Percentiles rank a stretch among this genome's conserved stretches.
These are phyloP conservation scores for Netelia fuscicornis DNA, from an alignment of 2,888 invertebrate species.

Conservation along the genomic window DNA sequence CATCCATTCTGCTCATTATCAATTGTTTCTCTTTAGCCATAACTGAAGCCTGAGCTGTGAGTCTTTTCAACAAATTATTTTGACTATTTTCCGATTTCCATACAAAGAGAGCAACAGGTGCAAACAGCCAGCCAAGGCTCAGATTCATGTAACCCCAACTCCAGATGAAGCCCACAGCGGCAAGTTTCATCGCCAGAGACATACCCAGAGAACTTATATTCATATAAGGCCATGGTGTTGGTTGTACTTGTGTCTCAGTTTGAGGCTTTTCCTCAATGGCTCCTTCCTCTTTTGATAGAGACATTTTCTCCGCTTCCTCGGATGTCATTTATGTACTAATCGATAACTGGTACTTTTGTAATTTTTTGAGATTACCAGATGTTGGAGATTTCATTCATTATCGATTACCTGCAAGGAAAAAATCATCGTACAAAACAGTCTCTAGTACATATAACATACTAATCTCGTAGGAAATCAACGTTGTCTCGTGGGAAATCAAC, in stretches of 20 bases:
- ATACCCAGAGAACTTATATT: slow-evolving; percentile 76
- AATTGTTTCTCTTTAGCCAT: slow-evolving; percentile 94
- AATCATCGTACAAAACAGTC: neutral
- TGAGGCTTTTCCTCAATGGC: slow-evolving; percentile 10
- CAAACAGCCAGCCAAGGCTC: slow-evolving; percentile 95
- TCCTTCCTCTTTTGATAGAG: slow-evolving; percentile 26
- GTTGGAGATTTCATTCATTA: slow-evolving; percentile 4
- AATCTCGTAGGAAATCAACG: slow-evolving; percentile 1
- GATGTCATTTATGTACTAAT: neutral
- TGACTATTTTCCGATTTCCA: slow-evolving; percentile 92
- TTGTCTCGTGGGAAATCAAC: neutral
- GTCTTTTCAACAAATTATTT: slow-evolving; percentile 90
- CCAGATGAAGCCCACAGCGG: slow-evolving; percentile 91
- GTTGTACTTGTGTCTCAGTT: slow-evolving; percentile 23
- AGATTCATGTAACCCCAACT: slow-evolving; percentile 94
- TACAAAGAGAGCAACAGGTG: slow-evolving; percentile 92
- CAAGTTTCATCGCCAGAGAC: slow-evolving; percentile 83
- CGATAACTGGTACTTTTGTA: neutral
- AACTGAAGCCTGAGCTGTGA: slow-evolving; percentile 92
- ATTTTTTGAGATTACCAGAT: neutral
- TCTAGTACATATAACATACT: neutral
- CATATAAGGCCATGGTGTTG: slow-evolving; percentile 80
- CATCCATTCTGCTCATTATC: slow-evolving; percentile 94
- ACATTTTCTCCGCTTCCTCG: slow-evolving; percentile 39
- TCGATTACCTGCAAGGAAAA: slow-evolving; percentile 1